These are phyloP conservation scores for Camptogramma bilineatum DNA, from an alignment of 2,888 invertebrate species.

Conservation along the genomic window DNA sequence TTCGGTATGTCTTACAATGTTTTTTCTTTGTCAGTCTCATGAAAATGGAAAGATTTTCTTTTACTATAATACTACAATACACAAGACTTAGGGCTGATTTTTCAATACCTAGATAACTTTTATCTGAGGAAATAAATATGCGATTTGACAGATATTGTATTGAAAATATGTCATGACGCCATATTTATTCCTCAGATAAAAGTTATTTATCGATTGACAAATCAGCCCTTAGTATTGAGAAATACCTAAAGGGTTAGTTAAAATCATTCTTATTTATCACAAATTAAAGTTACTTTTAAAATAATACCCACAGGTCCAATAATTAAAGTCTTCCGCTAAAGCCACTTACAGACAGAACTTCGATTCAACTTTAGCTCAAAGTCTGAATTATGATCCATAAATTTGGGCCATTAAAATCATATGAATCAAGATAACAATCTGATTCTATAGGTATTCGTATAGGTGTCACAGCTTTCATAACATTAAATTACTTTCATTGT, in stretches of 20 bases:
- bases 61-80: no score
- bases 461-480: slow-evolving; percentile 58
- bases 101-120: no score
- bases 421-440: slow-evolving; percentile 42
- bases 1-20: no score
- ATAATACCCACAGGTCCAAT: not conserved
- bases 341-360: slow-evolving; percentile 22
- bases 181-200: no score
- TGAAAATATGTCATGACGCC: no score
- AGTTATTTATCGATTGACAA: no score
- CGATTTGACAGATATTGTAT: no score
- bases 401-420: slow-evolving; percentile 41
- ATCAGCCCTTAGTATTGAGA: no score
- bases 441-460: slow-evolving; percentile 17
- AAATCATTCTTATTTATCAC: not conserved
- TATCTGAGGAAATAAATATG: no score
- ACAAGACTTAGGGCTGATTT: no score
- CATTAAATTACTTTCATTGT: slow-evolving; percentile 82
- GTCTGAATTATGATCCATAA: slow-evolving; percentile 38
- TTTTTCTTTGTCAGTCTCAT: no score
- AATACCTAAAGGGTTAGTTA: not conserved
- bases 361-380: slow-evolving; percentile 24
- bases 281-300: not conserved
- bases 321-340: slow-evolving; percentile 12
- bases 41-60: no score